phyloP scores from a whole-genome alignment of 2,888 invertebrate genomes.

The Morpho helenor region DNA sequence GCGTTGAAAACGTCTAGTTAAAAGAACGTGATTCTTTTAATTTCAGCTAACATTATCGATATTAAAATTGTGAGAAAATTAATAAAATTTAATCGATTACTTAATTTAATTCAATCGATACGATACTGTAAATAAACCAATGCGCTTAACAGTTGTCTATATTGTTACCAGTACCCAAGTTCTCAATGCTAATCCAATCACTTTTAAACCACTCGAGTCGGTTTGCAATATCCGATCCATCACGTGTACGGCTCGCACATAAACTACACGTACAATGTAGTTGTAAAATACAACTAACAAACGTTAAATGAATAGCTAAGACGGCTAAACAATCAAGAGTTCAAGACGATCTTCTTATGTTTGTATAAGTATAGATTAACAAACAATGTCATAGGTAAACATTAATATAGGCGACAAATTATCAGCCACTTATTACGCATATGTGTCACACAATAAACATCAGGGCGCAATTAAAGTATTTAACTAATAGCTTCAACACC shows the following conservation, averaged over 20 bases:
- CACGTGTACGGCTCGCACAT: constrained; percentile 13
- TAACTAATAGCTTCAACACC: no score
- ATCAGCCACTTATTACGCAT: no score
- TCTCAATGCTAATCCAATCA: constrained; percentile 41
- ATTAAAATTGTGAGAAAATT: no score
- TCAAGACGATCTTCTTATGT: constrained; percentile 21
- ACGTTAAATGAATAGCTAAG: constrained; percentile 1
- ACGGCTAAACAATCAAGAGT: constrained; percentile 14
- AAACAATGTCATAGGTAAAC: neutral
- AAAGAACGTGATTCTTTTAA: no score
- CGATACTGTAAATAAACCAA: no score
- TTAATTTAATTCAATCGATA: no score
- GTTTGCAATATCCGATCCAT: constrained; percentile 35
- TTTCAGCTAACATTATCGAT: no score
- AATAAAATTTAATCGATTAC: no score
- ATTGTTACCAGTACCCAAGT: constrained; percentile 35
- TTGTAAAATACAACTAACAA: constrained; percentile 5
- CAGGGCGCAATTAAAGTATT: no score
- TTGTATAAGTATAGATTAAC: constrained; percentile 24
- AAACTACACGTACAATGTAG: constrained; percentile 6
- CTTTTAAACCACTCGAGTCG: constrained; percentile 34
- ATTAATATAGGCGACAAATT: no score
- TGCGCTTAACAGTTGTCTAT: neutral
- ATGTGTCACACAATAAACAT: no score
- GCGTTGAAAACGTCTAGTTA: no score